Conservation (phyloP, 2,797 vertebrate genomes). For the Intellagama lesueurii region DNA sequence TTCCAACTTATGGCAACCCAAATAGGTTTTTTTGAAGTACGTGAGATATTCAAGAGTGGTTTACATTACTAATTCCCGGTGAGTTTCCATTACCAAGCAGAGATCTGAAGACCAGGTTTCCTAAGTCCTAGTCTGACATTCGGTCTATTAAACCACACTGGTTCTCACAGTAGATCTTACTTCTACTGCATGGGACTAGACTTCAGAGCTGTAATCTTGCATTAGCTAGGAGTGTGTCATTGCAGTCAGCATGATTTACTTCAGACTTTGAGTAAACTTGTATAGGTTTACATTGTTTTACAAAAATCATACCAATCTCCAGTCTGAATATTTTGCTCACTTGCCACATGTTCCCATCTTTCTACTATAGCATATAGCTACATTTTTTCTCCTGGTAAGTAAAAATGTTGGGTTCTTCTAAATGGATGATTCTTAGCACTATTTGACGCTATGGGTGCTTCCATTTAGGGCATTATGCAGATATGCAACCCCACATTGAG, state of each 20-base stretch:
- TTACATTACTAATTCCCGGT: too few species aligned
- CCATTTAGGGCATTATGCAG: too few species aligned
- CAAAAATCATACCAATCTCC: background rate
- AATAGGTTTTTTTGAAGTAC: too few species aligned
- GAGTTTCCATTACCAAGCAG: too few species aligned
- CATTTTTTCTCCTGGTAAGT: background rate
- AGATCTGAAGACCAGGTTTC: too few species aligned
- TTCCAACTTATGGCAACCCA: too few species aligned
- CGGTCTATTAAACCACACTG: too few species aligned
- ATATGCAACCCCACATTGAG: too few species aligned
- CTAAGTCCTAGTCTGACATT: too few species aligned
- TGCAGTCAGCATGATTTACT: background rate
- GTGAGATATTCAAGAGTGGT: background rate
- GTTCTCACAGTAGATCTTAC: too few species aligned
- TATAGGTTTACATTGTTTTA: background rate
- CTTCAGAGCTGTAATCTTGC: background rate
- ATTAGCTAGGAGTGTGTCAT: background rate
- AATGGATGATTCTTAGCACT: background rate
- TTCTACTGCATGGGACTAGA: background rate
- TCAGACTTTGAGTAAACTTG: background rate
- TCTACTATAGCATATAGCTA: background rate
- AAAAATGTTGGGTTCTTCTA: background rate
- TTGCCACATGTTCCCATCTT: background rate
- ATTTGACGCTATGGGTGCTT: too few species aligned
- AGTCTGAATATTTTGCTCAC: background rate